phyloP scores from a whole-genome alignment of 2,113 vertebrate species.

The Pongo abelii region DNA sequence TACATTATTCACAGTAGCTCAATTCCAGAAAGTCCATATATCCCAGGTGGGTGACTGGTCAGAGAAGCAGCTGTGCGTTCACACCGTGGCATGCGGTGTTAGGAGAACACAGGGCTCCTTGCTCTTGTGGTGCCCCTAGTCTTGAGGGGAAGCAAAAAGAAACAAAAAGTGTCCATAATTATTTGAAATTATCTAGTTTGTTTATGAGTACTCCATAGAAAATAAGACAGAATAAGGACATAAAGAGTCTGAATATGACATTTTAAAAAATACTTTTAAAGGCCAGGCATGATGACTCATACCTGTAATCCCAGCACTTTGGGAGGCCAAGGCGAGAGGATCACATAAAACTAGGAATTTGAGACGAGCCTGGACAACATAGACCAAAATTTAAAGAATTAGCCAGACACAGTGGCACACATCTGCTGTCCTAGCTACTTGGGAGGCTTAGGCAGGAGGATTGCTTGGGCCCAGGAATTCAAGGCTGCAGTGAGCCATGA shows the following conservation, averaged over 20 bases:
- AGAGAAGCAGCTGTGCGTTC: not conserved
- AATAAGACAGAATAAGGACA: not conserved
- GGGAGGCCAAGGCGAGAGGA: not conserved
- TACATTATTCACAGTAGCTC: not conserved
- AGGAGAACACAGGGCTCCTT: not conserved
- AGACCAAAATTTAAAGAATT: not conserved
- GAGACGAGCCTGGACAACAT: not conserved
- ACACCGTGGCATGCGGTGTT: fast-evolving
- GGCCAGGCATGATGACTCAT: not conserved
- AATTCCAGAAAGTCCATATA: not conserved
- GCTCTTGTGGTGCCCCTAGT: not conserved
- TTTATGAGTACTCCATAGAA: not conserved
- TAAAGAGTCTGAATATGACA: not conserved
- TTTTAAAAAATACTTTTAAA: not conserved
- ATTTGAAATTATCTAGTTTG: not conserved
- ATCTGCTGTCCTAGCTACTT: not conserved
- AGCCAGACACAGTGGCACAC: not conserved
- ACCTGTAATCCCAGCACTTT: not conserved
- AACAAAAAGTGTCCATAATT: not conserved
- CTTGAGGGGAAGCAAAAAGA: not conserved
- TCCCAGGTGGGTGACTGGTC: not conserved
- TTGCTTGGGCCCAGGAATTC: not conserved
- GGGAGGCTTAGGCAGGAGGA: not conserved
- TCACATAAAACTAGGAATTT: not conserved
- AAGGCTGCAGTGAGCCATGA: not conserved